These are phyloP conservation scores for Rhea pennata DNA, from an alignment of 2,113 vertebrate species.

Conservation along the genomic window DNA sequence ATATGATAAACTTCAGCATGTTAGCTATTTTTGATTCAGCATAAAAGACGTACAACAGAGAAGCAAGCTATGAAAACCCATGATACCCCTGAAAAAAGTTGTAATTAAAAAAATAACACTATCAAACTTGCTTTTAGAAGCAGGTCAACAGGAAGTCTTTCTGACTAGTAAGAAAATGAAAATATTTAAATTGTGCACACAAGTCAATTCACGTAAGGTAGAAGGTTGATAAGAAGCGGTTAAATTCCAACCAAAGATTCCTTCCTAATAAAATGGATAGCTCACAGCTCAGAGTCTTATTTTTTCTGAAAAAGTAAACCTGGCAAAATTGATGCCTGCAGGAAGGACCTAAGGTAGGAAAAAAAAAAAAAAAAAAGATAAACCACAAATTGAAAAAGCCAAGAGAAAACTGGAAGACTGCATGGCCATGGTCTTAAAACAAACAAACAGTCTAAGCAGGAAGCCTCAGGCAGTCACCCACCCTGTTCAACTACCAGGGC, in stretches of 20 bases:
- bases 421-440: background rate
- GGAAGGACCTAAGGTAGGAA: background rate
- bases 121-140: background rate
- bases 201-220: background rate
- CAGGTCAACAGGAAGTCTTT: background rate
- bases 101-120: slow-evolving; percentile 31
- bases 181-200: background rate
- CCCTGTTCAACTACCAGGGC: background rate
- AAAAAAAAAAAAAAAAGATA: background rate
- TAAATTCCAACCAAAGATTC: background rate
- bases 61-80: slow-evolving; percentile 21
- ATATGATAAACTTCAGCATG: slow-evolving; percentile 27
- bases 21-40: slow-evolving; percentile 18
- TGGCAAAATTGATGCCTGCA: background rate
- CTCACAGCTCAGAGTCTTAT: background rate
- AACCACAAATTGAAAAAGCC: background rate
- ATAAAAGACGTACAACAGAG: background rate
- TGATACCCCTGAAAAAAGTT: slow-evolving; percentile 21
- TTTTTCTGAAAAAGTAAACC: background rate
- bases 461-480: background rate
- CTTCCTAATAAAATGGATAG: background rate
- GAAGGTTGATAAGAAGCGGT: background rate
- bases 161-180: background rate
- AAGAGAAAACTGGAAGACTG: background rate
- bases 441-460: background rate